These are phyloP conservation scores for Sebastes trivittatus DNA, from an alignment of 2,797 vertebrate species.

Conservation along the genomic window DNA sequence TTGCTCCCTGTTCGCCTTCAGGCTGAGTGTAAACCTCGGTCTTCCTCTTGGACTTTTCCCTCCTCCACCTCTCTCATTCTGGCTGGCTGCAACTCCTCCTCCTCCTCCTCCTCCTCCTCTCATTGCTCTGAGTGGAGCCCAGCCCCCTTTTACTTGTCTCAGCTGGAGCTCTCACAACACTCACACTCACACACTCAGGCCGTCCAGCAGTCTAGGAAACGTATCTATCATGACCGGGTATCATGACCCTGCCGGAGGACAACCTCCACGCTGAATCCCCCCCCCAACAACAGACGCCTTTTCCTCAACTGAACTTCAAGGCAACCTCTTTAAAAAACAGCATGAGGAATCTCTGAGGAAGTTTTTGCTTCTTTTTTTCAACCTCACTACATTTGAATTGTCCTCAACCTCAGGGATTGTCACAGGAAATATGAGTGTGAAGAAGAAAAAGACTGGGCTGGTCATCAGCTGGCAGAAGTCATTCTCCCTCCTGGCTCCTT, in stretches of 20 bases:
- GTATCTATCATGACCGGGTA: neutral
- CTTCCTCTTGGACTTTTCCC: slow-evolving; percentile 10
- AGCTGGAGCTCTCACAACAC: slow-evolving; percentile 26
- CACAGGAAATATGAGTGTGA: slow-evolving; percentile 74
- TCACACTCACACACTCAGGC: neutral
- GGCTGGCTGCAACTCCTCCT: slow-evolving; percentile 35
- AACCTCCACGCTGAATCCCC: neutral
- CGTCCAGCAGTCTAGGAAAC: slow-evolving; percentile 7
- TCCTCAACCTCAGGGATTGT: slow-evolving; percentile 15
- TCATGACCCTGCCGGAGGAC: slow-evolving; percentile 42
- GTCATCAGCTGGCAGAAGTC: slow-evolving; percentile 86
- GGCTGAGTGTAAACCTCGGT: slow-evolving; percentile 15
- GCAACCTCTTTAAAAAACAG: neutral
- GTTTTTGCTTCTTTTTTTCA: neutral
- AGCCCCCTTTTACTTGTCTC: slow-evolving; percentile 64
- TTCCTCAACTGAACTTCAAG: neutral
- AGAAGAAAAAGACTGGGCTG: slow-evolving; percentile 70
- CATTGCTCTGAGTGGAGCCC: slow-evolving; percentile 58
- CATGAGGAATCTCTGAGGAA: slow-evolving; percentile 40
- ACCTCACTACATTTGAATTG: neutral
- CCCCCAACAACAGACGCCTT: neutral
- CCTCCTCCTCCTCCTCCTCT: slow-evolving; percentile 47
- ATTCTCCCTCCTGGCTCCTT: slow-evolving; percentile 81
- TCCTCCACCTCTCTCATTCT: slow-evolving; percentile 55
- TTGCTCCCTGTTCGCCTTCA: slow-evolving; percentile 11